Evolutionary conservation across 2,888 invertebrate genomes (phyloP), one percentile per base, ranked within the genome.

Genomic region (Agrotis puta): DNA sequence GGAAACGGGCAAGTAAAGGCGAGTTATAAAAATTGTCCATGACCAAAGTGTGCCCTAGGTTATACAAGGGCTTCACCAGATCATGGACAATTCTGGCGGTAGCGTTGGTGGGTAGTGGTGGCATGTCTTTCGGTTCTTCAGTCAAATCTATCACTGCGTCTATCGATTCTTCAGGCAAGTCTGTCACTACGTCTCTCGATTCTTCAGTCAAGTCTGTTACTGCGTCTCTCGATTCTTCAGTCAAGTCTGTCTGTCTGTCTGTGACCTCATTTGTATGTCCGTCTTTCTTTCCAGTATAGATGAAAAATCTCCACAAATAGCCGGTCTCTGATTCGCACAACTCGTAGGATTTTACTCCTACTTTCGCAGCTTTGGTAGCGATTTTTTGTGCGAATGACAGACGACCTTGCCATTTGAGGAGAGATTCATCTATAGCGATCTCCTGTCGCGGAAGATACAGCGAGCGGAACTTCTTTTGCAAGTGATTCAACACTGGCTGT

Each of bases 221-320:
- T 45, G 4, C 14, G 51, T 22, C 20, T n/a, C 22, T 13, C 20
- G 24, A n/a, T 16, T 1, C 24, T 18, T 27, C 11, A 54, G 54
- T n/a, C 27, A 27, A 3, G 24, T 54, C 9, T 27, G 18, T 27
- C n/a, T 18, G 2, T n/a, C 54, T n/a, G 5, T 56, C 7, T n/a
- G n/a, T n/a, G n/a, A n/a, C n/a, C n/a, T 27, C 5, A 13, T 33
- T 13, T 33, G 33, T 14, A 18, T 33, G n/a, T 56, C 13, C 16
- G 22, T 43, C 43, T 11, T 9, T 58, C 20, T 58, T 58, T 1
- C 58, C 43, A 58, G 43, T 58, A 14, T 58, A 58, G 16, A 43
- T 0, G 9, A 58, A 58, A 58, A 58, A 58, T 43, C 43, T 58
- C 58, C 58, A 33, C 33, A 56, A 56, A 33, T 33, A 56, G 33